These are phyloP conservation scores for Choristoneura rosaceana DNA, from an alignment of 2,888 invertebrate species.

Conservation along the genomic window DNA sequence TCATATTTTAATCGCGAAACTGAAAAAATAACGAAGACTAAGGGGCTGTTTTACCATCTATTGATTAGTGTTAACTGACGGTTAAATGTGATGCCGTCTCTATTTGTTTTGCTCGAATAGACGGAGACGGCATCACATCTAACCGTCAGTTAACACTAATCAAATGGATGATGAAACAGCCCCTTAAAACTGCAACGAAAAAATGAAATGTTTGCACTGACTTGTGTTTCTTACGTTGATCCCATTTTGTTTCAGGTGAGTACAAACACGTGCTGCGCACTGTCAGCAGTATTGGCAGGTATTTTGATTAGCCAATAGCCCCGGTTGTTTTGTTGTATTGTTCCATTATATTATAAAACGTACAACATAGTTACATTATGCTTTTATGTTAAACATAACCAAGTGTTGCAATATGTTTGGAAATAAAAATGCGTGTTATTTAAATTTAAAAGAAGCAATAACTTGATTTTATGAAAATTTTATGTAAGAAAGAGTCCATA, in stretches of 20 bases:
- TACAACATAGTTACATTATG: conserved; percentile 7
- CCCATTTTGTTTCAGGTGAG: conserved; percentile 37
- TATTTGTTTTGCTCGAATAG: too few relatives aligned
- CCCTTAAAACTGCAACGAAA: too few relatives aligned
- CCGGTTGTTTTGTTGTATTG: background rate
- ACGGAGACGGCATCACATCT: too few relatives aligned
- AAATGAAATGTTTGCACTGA: background rate
- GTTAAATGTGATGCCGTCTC: too few relatives aligned
- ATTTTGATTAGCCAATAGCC: conserved; percentile 15
- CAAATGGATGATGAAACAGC: too few relatives aligned
- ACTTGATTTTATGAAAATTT: background rate
- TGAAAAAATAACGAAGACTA: too few relatives aligned
- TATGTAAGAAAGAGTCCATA: too few relatives aligned
- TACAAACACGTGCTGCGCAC: conserved; percentile 23
- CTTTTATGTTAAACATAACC: background rate
- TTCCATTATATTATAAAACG: conserved; percentile 11
- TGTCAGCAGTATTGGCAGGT: conserved; percentile 11
- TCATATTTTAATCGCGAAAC: too few relatives aligned
- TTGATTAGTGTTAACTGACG: too few relatives aligned
- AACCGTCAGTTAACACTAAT: too few relatives aligned
- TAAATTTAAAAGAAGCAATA: background rate
- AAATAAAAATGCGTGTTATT: background rate
- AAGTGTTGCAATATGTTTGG: background rate
- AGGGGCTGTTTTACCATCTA: too few relatives aligned
- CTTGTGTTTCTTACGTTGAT: conserved; percentile 3